A percentile compares a stretch with the other conserved stretches of the same genome.
These are phyloP conservation scores for Mormoops blainvillei DNA, from an alignment of 2,113 vertebrate genomes.

Conservation along the genomic window DNA sequence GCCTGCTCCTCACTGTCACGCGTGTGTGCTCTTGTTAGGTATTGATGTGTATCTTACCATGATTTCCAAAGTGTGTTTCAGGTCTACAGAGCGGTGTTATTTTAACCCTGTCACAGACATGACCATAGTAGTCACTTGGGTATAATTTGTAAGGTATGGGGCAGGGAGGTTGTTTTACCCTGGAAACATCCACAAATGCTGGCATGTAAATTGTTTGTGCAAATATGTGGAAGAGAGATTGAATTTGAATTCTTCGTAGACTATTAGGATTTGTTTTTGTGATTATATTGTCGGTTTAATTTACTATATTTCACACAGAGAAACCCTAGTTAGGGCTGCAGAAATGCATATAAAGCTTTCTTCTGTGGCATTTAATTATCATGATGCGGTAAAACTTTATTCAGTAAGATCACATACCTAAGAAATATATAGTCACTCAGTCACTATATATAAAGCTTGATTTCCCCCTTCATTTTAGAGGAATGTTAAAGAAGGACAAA, in stretches of 20 bases:
- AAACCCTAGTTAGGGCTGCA: neutral
- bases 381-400: neutral
- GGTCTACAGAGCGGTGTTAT: neutral
- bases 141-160: neutral
- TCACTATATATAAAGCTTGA: neutral
- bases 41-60: neutral
- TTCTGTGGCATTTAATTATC: neutral
- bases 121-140: neutral
- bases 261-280: neutral
- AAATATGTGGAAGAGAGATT: neutral
- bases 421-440: neutral
- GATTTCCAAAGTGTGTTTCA: neutral
- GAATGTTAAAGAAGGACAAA: neutral
- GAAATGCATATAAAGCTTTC: neutral
- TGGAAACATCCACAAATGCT: neutral
- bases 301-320: neutral
- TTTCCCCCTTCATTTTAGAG: neutral
- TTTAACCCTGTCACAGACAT: neutral
- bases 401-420: neutral
- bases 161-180: neutral
- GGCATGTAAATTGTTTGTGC: conserved; percentile 2
- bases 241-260: neutral
- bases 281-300: conserved; percentile 6
- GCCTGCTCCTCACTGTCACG: neutral
- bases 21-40: neutral